These are phyloP conservation scores for Dysmachus trigonus DNA, from an alignment of 2,888 invertebrate species.

Conservation along the genomic window DNA sequence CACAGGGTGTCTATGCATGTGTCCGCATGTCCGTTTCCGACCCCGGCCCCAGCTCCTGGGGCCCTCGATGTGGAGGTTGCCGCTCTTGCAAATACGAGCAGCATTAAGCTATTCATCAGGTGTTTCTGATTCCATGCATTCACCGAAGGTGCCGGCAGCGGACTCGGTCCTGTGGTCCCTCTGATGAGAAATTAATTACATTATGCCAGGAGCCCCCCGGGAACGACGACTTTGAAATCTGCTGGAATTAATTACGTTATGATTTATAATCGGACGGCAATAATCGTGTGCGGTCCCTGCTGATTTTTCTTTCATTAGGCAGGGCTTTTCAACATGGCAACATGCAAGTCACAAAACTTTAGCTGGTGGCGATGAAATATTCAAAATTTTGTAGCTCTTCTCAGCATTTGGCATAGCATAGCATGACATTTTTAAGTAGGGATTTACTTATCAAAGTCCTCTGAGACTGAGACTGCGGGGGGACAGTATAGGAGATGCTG, in stretches of 20 bases:
- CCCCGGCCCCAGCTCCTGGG: neutral
- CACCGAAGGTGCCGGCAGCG: neutral
- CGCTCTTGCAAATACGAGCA: slow-evolving; percentile 4
- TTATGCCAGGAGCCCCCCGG: neutral
- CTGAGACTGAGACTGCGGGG: neutral
- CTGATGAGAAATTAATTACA: slow-evolving; percentile 11
- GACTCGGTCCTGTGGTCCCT: neutral
- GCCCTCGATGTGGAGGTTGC: neutral
- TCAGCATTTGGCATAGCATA: neutral
- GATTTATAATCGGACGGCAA: neutral
- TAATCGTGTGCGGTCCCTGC: neutral
- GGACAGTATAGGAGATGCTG: neutral
- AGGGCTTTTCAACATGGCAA: neutral
- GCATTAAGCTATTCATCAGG: slow-evolving; percentile 25
- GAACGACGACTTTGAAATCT: neutral
- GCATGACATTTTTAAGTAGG: neutral
- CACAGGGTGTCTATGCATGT: neutral
- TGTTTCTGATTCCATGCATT: slow-evolving; percentile 13
- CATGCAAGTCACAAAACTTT: neutral
- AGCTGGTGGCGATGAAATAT: neutral
- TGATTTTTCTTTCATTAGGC: neutral
- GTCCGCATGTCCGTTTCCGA: neutral
- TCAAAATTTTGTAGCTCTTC: neutral
- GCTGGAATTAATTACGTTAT: neutral
- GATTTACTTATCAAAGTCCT: neutral